phyloP scores from a whole-genome alignment of 1,140 invertebrate genomes.

The Nebria ingens region DNA sequence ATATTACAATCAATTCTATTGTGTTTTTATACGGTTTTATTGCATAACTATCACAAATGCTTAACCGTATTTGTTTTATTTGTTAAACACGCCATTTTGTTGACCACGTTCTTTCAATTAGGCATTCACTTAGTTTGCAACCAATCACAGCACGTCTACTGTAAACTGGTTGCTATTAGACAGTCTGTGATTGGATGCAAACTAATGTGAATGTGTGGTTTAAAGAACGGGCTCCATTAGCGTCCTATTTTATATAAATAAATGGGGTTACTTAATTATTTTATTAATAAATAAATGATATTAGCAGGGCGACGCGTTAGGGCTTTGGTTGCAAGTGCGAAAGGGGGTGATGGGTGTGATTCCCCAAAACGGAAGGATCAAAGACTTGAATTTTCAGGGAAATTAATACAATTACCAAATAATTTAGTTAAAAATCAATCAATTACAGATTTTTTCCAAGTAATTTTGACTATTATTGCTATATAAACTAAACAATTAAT shows the following conservation, averaged over 20 bases:
- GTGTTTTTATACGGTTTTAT: background rate
- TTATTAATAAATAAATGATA: constrained; percentile 6
- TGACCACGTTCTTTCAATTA: no score
- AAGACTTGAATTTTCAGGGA: background rate
- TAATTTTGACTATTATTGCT: no score
- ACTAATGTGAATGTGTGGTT: no score
- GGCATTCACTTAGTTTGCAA: no score
- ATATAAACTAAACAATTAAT: no score
- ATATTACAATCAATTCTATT: background rate
- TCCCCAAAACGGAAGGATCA: constrained; percentile 12
- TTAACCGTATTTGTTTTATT: constrained; percentile 6
- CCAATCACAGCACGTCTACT: no score
- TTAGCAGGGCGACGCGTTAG: constrained; percentile 11
- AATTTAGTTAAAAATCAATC: constrained; percentile 7
- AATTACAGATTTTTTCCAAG: constrained; percentile 17
- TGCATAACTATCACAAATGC: background rate
- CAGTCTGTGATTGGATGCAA: no score
- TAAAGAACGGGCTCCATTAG: no score
- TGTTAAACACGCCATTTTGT: background rate
- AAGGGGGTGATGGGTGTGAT: background rate
- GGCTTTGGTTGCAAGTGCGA: constrained; percentile 4
- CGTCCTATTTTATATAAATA: no score
- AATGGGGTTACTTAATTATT: no score
- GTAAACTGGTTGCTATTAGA: no score
- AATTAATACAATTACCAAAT: constrained; percentile 3